Percentiles rank a stretch among this genome's conserved stretches.
phyloP scores from a whole-genome alignment of 2,113 vertebrate genomes.

The Axis porcinus region DNA sequence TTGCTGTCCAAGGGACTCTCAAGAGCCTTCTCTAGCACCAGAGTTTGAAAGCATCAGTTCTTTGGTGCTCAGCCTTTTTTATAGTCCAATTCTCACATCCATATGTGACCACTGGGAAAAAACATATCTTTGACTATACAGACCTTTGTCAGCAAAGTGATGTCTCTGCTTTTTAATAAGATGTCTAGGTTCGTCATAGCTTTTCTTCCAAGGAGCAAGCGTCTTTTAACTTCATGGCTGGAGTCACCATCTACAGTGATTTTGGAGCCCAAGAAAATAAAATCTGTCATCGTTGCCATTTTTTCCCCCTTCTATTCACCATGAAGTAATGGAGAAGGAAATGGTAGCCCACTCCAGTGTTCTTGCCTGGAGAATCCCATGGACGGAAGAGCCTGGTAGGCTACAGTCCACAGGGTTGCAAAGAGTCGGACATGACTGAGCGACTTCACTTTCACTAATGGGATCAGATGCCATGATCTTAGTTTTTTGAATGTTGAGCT shows the following conservation, averaged over 20 bases:
- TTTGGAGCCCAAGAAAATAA: background rate
- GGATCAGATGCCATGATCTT: background rate
- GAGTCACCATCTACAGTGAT: background rate
- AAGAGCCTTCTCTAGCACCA: background rate
- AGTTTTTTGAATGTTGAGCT: background rate
- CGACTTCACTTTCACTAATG: background rate
- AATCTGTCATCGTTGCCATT: background rate
- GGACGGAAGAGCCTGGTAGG: no score
- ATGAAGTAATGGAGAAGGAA: background rate
- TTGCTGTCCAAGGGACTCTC: background rate
- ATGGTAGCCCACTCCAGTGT: no score
- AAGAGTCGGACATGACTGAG: no score
- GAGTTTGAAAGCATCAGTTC: background rate
- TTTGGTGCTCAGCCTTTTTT: background rate
- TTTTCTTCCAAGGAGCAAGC: background rate
- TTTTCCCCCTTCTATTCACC: background rate
- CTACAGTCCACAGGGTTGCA: no score
- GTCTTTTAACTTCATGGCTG: background rate
- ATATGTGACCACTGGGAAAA: background rate
- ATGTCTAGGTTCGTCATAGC: background rate
- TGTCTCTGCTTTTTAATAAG: background rate
- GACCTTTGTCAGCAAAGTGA: background rate
- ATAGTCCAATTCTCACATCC: background rate
- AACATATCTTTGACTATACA: background rate
- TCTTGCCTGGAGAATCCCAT: no score